phyloP scores from a whole-genome alignment of 2,797 vertebrate species.

The Smutsia gigantea region DNA sequence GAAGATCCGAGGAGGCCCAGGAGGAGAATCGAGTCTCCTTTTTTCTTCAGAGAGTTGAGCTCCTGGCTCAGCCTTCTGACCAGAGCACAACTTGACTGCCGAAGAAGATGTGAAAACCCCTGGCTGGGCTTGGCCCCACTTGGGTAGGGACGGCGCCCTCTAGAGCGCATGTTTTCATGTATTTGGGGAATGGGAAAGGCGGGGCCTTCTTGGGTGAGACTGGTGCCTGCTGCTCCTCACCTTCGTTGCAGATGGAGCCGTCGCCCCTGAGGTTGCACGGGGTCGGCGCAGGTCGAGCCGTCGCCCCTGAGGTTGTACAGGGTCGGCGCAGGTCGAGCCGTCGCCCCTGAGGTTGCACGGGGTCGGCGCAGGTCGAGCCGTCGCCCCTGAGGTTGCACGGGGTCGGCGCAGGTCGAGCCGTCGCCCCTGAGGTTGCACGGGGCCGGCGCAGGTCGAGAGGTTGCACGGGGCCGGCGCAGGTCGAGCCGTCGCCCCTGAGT shows the following conservation, averaged over 20 bases:
- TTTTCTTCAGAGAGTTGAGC: background rate
- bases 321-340: background rate
- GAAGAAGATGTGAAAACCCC: background rate
- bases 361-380: background rate
- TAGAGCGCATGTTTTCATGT: background rate
- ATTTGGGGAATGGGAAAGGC: background rate
- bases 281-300: background rate
- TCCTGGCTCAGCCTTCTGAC: background rate
- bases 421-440: no score
- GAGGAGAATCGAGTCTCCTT: background rate
- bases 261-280: no score
- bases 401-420: background rate
- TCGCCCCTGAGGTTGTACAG: no score
- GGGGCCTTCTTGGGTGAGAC: background rate
- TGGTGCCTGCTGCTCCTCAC: background rate
- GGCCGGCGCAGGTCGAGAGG: background rate
- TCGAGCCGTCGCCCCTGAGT: no score
- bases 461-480: background rate
- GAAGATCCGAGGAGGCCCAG: background rate
- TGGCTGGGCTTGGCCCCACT: no score
- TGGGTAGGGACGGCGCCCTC: background rate
- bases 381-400: no score
- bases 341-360: no score
- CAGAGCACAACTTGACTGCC: background rate
- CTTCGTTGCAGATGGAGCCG: background rate